These are phyloP conservation scores for Crioceris asparagi DNA, from an alignment of 2,888 invertebrate genomes.

Conservation along the genomic window DNA sequence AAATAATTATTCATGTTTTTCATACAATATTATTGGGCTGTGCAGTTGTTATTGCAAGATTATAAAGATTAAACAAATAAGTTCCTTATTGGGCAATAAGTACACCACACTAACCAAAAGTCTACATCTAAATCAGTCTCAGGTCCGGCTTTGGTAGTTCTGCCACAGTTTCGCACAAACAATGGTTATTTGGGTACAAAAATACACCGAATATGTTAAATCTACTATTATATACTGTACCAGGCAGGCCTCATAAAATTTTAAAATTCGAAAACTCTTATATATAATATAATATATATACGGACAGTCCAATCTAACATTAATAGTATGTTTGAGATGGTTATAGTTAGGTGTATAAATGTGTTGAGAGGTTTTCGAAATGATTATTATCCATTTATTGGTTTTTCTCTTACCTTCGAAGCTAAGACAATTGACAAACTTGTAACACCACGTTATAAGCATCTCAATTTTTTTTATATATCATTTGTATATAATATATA, in stretches of 20 bases:
- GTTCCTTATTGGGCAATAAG: slow-evolving; percentile 26
- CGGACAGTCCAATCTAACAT: slow-evolving; percentile 40
- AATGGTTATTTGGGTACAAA: slow-evolving; percentile 38
- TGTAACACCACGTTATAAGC: too few relatives aligned
- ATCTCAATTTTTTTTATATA: too few relatives aligned
- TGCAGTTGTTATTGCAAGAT: too few relatives aligned
- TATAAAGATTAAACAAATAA: too few relatives aligned
- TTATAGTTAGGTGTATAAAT: neutral
- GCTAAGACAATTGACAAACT: too few relatives aligned
- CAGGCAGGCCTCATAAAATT: slow-evolving; percentile 41
- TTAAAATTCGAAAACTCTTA: slow-evolving; percentile 41
- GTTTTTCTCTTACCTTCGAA: too few relatives aligned
- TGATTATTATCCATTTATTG: too few relatives aligned
- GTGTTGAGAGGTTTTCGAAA: too few relatives aligned
- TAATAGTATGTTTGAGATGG: slow-evolving; percentile 28
- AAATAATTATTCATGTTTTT: too few relatives aligned
- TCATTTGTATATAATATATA: too few relatives aligned
- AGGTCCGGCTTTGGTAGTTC: slow-evolving; percentile 26
- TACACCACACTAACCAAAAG: slow-evolving; percentile 26
- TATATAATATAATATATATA: slow-evolving; percentile 30
- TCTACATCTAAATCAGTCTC: slow-evolving; percentile 38
- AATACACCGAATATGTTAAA: slow-evolving; percentile 39
- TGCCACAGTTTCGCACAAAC: slow-evolving; percentile 31
- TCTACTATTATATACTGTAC: slow-evolving; percentile 35
- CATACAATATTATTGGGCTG: too few relatives aligned